These are phyloP conservation scores for Pinctada fucata DNA, from an alignment of 2,888 invertebrate genomes.

Conservation along the genomic window DNA sequence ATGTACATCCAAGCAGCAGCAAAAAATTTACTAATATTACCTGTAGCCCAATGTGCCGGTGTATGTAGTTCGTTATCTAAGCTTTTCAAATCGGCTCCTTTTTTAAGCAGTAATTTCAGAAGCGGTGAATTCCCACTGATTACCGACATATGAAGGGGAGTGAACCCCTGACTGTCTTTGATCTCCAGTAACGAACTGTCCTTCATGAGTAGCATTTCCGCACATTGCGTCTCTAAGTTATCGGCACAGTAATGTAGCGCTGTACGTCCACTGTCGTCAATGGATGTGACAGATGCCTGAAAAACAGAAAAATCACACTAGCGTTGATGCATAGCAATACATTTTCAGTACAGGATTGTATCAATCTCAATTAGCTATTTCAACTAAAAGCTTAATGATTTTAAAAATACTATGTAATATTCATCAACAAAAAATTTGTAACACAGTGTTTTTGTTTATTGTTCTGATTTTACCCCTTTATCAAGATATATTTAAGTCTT, in stretches of 20 bases:
- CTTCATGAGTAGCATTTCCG: constrained; percentile 84
- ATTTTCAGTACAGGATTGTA: no score
- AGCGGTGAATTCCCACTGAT: constrained; percentile 71
- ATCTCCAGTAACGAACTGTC: constrained; percentile 82
- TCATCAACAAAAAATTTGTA: no score
- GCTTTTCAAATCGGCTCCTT: constrained; percentile 92
- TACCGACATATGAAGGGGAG: constrained; percentile 95
- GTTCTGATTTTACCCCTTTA: no score
- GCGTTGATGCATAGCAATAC: no score
- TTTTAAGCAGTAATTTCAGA: constrained; percentile 88
- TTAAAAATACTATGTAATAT: no score
- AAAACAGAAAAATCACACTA: no score
- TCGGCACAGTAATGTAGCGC: constrained; percentile 96
- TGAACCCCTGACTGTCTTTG: constrained; percentile 90
- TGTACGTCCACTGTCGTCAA: constrained; percentile 78
- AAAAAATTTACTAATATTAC: constrained; percentile 78
- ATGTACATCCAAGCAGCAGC: no score
- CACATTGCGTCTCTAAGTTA: constrained; percentile 82
- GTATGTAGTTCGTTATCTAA: constrained; percentile 96
- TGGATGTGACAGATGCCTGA: constrained; percentile 56
- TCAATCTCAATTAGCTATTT: no score
- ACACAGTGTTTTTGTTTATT: no score
- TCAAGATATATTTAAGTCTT: no score
- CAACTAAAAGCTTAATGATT: no score
- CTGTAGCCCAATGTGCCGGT: constrained; percentile 98